Evolutionary conservation across 2,888 invertebrate species (phyloP).

Genomic region (Andrena trimmerana): DNA sequence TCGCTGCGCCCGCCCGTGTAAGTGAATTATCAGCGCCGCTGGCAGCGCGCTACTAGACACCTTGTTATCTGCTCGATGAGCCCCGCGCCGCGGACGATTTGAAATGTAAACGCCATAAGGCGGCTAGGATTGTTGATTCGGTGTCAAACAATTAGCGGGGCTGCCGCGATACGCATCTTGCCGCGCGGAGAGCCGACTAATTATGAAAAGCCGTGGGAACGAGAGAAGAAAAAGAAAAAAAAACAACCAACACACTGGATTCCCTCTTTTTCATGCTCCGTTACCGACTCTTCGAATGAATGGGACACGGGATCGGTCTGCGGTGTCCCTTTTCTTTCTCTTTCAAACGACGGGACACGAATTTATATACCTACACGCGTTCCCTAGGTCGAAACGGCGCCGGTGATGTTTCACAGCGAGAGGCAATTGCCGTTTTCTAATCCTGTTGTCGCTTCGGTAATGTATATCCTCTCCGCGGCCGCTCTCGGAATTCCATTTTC

Average conservation of each 20-base stretch:
- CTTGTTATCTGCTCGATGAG: slow-evolving; percentile 47
- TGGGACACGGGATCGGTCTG: background rate
- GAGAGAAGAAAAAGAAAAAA: background rate
- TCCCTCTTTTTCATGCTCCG: slow-evolving; percentile 14
- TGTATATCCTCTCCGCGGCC: too few relatives aligned
- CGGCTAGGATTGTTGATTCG: slow-evolving; percentile 41
- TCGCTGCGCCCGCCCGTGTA: slow-evolving; percentile 16
- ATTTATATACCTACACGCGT: too few relatives aligned
- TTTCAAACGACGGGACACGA: too few relatives aligned
- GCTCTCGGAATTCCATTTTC: too few relatives aligned
- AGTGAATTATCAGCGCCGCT: slow-evolving; percentile 56
- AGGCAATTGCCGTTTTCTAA: too few relatives aligned
- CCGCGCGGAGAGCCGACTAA: slow-evolving; percentile 20
- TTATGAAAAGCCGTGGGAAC: slow-evolving; percentile 48
- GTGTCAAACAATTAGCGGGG: slow-evolving; percentile 63
- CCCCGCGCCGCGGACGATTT: slow-evolving; percentile 34
- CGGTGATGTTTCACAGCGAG: too few relatives aligned
- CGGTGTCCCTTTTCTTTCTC: too few relatives aligned
- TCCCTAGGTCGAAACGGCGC: too few relatives aligned
- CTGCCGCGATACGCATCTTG: slow-evolving; percentile 43
- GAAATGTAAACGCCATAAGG: slow-evolving; percentile 41
- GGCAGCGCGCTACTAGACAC: slow-evolving; percentile 37
- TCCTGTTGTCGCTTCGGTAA: too few relatives aligned
- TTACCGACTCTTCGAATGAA: background rate
- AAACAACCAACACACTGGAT: background rate